Conservation (phyloP, 2,113 vertebrate species). For the Hiodon alosoides region DNA sequence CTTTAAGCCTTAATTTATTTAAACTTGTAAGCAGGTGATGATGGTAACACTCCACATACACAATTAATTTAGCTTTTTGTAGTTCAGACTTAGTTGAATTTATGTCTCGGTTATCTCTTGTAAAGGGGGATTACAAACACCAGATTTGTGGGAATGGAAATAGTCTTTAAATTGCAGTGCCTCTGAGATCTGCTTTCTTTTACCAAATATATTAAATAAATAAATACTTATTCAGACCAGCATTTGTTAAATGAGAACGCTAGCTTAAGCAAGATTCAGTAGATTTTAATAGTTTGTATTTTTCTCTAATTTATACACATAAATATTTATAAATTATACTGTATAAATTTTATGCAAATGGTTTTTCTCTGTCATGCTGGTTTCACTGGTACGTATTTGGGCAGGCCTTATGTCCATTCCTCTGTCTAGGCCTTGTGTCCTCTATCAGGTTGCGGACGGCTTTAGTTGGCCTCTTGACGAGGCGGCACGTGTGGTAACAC, state of each 20-base stretch:
- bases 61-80: conserved; percentile 52
- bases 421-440: conserved; percentile 50
- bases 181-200: conserved; percentile 63
- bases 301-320: conserved; percentile 74
- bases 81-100: conserved; percentile 50
- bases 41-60: conserved; percentile 46
- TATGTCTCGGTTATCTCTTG: conserved; percentile 80
- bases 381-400: conserved; percentile 55
- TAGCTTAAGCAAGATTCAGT: conserved; percentile 53
- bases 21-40: conserved; percentile 58
- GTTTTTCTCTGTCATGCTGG: conserved; percentile 49
- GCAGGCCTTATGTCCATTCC: conserved; percentile 73
- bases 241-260: conserved; percentile 51
- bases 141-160: conserved; percentile 44
- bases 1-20: conserved; percentile 74
- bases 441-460: conserved; percentile 7
- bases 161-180: conserved; percentile 64
- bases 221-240: conserved; percentile 52
- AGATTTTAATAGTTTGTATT: conserved; percentile 56
- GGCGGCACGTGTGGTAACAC: conserved; percentile 13
- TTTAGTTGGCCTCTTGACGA: background rate
- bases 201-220: conserved; percentile 72
- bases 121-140: conserved; percentile 32
- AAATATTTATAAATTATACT: conserved; percentile 87
- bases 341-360: conserved; percentile 77